These are phyloP conservation scores for Sarcophaga rosellei DNA, from an alignment of 2,888 invertebrate species.

Conservation along the genomic window DNA sequence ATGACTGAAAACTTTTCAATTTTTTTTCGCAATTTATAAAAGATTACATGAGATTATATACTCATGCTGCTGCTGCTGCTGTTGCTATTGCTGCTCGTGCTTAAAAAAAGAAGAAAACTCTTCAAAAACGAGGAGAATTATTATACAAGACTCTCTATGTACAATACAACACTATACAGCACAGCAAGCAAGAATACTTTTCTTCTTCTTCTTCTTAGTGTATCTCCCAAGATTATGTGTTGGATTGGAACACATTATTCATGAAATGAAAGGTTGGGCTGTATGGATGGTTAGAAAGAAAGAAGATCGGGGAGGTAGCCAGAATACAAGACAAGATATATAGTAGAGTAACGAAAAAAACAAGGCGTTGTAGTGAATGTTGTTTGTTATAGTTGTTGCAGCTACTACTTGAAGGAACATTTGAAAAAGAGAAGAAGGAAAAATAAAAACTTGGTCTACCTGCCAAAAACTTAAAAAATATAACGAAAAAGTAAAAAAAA, in stretches of 20 bases:
- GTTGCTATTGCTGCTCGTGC: too few relatives aligned
- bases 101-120: slow-evolving; percentile 33
- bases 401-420: slow-evolving; percentile 29
- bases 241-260: slow-evolving; percentile 23
- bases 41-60: slow-evolving; percentile 62
- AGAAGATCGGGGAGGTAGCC: not conserved
- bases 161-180: not conserved
- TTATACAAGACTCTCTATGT: slow-evolving; percentile 25
- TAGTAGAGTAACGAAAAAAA: not conserved
- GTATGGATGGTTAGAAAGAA: not conserved
- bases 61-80: not conserved
- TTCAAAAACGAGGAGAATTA: slow-evolving; percentile 35
- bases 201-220: slow-evolving; percentile 18
- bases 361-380: slow-evolving; percentile 44
- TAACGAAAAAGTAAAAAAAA: not conserved
- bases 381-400: not conserved
- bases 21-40: slow-evolving; percentile 57
- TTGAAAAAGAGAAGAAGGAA: slow-evolving; percentile 24
- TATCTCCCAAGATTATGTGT: slow-evolving; percentile 9
- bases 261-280: slow-evolving; percentile 36
- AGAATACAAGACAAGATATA: not conserved
- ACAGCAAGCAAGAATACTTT: not conserved
- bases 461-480: slow-evolving; percentile 53
- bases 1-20: slow-evolving; percentile 48
- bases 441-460: slow-evolving; percentile 38